phyloP scores from a whole-genome alignment of 2,888 invertebrate genomes.

The Poecilobothrus nobilitatus region DNA sequence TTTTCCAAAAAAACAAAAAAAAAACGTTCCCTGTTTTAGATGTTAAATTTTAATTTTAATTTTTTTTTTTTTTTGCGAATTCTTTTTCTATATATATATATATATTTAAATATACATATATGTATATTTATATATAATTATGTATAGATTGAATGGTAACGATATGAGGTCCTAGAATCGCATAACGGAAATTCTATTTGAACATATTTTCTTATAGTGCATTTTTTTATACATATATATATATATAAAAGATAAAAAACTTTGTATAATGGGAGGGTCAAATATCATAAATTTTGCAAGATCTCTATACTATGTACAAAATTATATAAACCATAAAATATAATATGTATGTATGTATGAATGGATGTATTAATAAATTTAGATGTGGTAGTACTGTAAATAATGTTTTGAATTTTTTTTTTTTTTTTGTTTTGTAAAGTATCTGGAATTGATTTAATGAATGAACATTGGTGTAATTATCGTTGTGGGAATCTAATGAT shows the following conservation, averaged over 20 bases:
- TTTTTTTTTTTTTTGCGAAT: too few species aligned
- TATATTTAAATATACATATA: too few species aligned
- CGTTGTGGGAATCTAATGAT: conserved; percentile 6
- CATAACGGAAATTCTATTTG: neutral
- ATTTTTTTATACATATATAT: neutral
- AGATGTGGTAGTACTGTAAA: neutral
- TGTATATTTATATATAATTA: too few species aligned
- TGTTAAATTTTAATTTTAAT: too few species aligned
- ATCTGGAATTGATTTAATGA: neutral
- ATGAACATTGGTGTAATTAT: conserved; percentile 6
- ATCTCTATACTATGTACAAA: neutral
- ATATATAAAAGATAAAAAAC: neutral
- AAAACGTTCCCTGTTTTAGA: too few species aligned
- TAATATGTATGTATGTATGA: too few species aligned
- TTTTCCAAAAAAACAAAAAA: too few species aligned
- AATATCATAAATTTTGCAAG: neutral
- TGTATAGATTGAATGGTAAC: too few species aligned
- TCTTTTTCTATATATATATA: too few species aligned
- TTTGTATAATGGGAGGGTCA: neutral
- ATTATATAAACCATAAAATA: neutral
- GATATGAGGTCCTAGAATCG: too few species aligned
- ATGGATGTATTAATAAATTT: too few species aligned
- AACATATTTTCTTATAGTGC: neutral
- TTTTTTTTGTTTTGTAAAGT: neutral
- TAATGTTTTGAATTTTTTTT: neutral